phyloP scores from a whole-genome alignment of 2,888 invertebrate species.

The Cheilosia vulpina region DNA sequence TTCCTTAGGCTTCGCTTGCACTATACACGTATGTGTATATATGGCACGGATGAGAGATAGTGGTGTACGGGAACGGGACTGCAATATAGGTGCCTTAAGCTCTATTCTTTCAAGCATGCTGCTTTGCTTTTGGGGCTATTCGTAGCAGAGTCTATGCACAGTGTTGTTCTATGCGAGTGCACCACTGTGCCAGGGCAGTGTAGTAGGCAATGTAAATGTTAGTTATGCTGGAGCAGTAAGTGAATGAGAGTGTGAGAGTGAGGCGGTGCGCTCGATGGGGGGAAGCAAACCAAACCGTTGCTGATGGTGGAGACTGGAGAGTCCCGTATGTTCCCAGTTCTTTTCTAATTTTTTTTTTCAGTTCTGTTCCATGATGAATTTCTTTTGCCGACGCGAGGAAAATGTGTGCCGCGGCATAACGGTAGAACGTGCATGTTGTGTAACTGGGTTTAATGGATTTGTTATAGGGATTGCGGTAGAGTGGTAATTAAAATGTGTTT shows the following conservation, averaged over 20 bases:
- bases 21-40: conserved; percentile 2
- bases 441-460: conserved; percentile 74
- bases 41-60: conserved; percentile 10
- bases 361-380: conserved; percentile 62
- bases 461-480: conserved; percentile 73
- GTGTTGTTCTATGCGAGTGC: conserved; percentile 45
- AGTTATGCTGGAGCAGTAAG: conserved; percentile 33
- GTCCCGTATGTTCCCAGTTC: conserved; percentile 73
- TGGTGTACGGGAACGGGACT: conserved; percentile 35
- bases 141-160: conserved; percentile 7
- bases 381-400: conserved; percentile 53
- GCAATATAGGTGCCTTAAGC: conserved; percentile 54
- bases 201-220: conserved; percentile 29
- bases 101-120: conserved; percentile 5
- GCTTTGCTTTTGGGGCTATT: conserved; percentile 41
- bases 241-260: conserved; percentile 17
- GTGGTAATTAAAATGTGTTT: conserved; percentile 73
- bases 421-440: conserved; percentile 73
- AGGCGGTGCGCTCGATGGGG: neutral
- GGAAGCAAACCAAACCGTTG: conserved; percentile 38
- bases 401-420: conserved; percentile 73
- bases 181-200: conserved; percentile 30
- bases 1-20: conserved; percentile 56
- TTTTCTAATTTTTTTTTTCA: conserved; percentile 30
- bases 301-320: conserved; percentile 52